Base-by-base conservation (phyloP, 2,888 invertebrate genomes). In the Cheilosia vernalis region DNA sequence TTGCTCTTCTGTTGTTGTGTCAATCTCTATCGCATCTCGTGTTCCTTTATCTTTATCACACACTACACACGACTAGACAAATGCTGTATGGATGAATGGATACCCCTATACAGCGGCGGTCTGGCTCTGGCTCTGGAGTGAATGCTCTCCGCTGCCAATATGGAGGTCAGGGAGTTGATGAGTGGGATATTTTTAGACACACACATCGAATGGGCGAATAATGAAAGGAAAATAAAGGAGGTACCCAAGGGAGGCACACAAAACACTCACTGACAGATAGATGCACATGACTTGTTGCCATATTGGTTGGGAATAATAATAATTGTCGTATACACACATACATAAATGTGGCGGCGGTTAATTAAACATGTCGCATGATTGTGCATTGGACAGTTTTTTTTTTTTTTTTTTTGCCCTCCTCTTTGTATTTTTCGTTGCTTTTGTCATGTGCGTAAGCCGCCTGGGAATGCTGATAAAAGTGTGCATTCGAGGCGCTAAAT, bases 111-210 rank as follows among this genome's bases (percentile, higher is more conserved):
- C 49, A 66, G 30, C 51, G 72, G 6, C 58, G 49, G 51, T 47
- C 49, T 51, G 67, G 44, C 21, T 47, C 49, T 51, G 67, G 44
- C 21, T 74, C 61, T 69, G 63, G 58, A 74, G 69, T 84, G 79
- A 84, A 79, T 47, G 74, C 73, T 83, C 78, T 78, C 55, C 67
- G 55, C 53, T 61, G 77, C 24, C 76, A 66, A 66, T 82, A 79
- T 79, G 69, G 84, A 84, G 84, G 84, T 84, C 80, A 84, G 74
- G 70, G 70, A 84, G 72, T 77, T 76, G 76, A 72, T 72, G 66
- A 66, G 60, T 40, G 55, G 44, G 72, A 67, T 74, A 79, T 79
- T 79, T 79, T 74, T 79, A 84, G 74, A 70, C 69, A 79, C 55
- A 69, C 63, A 51, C 6, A 76, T 49, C 27, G 70, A 47, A 76